These are phyloP conservation scores for Panthera leo DNA, from an alignment of 2,113 vertebrate species.

Conservation along the genomic window DNA sequence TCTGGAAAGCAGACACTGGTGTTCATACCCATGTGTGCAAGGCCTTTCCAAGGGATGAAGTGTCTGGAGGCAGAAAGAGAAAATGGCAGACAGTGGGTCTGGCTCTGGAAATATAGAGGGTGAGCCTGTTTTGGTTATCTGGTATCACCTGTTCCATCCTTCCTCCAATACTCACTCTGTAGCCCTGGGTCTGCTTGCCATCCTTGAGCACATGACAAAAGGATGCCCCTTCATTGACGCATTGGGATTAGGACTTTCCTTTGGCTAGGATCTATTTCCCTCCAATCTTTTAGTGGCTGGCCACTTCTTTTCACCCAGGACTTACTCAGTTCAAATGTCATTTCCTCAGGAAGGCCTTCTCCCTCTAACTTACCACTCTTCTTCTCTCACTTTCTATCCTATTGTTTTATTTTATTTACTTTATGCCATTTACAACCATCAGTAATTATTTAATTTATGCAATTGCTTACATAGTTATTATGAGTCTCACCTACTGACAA, in stretches of 20 bases:
- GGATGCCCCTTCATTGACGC: rapidly evolving
- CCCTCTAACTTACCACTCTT: background rate
- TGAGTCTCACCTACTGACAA: background rate
- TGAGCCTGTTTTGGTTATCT: background rate
- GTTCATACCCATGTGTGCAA: background rate
- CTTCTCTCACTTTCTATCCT: background rate
- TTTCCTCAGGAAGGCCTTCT: background rate
- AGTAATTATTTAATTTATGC: background rate
- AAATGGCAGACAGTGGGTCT: background rate
- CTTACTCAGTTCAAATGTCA: background rate
- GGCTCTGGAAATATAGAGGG: background rate
- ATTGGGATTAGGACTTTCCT: background rate
- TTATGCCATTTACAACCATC: background rate
- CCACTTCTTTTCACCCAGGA: background rate
- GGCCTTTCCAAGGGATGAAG: background rate
- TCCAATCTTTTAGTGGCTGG: background rate
- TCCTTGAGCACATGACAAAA: background rate
- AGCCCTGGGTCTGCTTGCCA: background rate
- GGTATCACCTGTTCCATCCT: background rate
- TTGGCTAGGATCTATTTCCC: background rate
- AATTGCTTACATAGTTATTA: background rate
- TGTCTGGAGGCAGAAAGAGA: background rate
- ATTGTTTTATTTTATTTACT: background rate
- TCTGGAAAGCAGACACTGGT: background rate
- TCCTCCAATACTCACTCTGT: no score